Conservation (phyloP, 1,140 invertebrate genomes). For the Achroia grisella region DNA sequence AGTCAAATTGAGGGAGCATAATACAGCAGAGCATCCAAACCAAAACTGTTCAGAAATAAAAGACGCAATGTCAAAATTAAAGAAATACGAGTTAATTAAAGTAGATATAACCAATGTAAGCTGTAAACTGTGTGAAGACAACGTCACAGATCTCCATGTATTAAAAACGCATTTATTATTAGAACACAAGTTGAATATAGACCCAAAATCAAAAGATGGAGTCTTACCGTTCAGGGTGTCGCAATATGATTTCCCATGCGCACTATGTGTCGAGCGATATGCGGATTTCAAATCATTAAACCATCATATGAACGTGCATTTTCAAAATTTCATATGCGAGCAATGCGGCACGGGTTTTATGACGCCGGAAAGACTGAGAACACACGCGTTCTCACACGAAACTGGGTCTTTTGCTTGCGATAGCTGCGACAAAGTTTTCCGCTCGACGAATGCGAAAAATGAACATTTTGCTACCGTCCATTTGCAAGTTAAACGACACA, state of each 20-base stretch:
- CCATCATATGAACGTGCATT: slow-evolving; percentile 67
- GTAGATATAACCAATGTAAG: slow-evolving; percentile 44
- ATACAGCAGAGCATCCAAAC: slow-evolving; percentile 25
- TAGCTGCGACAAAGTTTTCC: slow-evolving; percentile 64
- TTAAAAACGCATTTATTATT: slow-evolving; percentile 40
- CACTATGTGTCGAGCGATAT: slow-evolving; percentile 56
- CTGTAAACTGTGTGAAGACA: slow-evolving; percentile 42
- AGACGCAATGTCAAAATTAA: slow-evolving; percentile 35
- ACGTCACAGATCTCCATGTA: slow-evolving; percentile 20
- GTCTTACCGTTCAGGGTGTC: slow-evolving; percentile 52
- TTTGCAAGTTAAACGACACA: slow-evolving; percentile 49
- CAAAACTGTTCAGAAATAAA: slow-evolving; percentile 25
- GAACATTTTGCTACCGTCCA: slow-evolving; percentile 54
- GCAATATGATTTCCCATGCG: slow-evolving; percentile 44
- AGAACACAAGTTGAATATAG: slow-evolving; percentile 37
- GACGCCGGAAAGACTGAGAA: slow-evolving; percentile 47
- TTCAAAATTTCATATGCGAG: slow-evolving; percentile 81
- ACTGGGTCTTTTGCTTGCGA: slow-evolving; percentile 59
- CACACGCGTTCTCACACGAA: slow-evolving; percentile 61
- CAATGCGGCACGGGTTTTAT: slow-evolving; percentile 83
- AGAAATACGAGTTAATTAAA: slow-evolving; percentile 55
- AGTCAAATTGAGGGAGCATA: slow-evolving; percentile 35
- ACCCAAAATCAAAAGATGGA: slow-evolving; percentile 36
- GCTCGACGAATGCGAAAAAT: slow-evolving; percentile 47
- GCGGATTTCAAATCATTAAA: slow-evolving; percentile 60